Percentiles rank a stretch among this genome's conserved stretches.
These are phyloP conservation scores for Rhabdomys dilectus DNA, from an alignment of 2,113 vertebrate genomes.

Conservation along the genomic window DNA sequence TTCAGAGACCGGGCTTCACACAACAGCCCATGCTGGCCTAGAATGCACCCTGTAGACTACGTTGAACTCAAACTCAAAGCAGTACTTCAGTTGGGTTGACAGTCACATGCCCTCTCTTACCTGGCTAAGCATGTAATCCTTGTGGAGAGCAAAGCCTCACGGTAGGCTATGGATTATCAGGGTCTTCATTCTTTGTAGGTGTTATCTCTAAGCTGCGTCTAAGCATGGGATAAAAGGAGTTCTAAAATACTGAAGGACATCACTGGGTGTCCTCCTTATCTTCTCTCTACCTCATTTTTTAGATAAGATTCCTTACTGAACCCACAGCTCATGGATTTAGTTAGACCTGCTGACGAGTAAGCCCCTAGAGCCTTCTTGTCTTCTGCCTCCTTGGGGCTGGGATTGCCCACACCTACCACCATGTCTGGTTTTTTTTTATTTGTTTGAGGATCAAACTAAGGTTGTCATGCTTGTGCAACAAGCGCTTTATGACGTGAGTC, in stretches of 20 bases:
- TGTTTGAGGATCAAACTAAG: neutral
- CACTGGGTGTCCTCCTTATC: neutral
- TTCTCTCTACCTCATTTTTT: neutral
- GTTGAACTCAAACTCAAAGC: neutral
- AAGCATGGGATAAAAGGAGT: neutral
- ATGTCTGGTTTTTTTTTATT: neutral
- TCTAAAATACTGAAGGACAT: neutral
- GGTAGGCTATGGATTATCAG: neutral
- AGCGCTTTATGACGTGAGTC: neutral
- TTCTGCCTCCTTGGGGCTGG: neutral
- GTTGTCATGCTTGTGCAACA: neutral
- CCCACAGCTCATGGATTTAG: neutral
- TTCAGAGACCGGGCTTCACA: neutral
- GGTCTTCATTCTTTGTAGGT: neutral
- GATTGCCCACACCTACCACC: too few relatives aligned
- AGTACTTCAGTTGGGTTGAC: neutral
- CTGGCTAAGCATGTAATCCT: too few relatives aligned
- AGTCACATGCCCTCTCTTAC: neutral
- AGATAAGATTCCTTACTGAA: neutral
- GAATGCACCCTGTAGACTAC: neutral
- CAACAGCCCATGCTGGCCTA: neutral
- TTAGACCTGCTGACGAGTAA: neutral
- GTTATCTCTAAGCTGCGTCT: conserved; percentile 20
- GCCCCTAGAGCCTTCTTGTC: neutral
- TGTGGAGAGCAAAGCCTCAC: neutral